Percentiles rank a stretch among this genome's conserved stretches.
Evolutionary conservation across 1,140 invertebrate species (phyloP).

Genomic region (Musca vetustissima): DNA sequence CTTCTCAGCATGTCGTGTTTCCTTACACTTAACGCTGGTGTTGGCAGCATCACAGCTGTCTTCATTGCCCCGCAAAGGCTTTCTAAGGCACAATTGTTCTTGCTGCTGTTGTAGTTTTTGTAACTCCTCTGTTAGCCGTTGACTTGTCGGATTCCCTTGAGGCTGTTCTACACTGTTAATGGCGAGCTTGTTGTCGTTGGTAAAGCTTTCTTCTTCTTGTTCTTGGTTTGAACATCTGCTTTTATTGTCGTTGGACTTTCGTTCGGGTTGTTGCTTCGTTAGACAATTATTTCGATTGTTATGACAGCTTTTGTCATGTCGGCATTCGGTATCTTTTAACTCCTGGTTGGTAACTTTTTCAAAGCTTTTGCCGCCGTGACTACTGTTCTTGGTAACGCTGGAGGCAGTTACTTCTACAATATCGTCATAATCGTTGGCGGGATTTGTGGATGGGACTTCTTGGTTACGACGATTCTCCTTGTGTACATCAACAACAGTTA

Average conservation of each 20-base stretch:
- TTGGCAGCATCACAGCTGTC: constrained; percentile 4
- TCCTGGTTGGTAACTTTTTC: neutral
- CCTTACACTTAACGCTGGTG: constrained; percentile 14
- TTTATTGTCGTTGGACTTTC: constrained; percentile 22
- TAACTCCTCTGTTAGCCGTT: constrained; percentile 25
- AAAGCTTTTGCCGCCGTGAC: neutral
- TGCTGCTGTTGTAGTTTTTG: constrained; percentile 29
- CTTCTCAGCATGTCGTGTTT: neutral
- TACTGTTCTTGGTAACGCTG: constrained; percentile 27
- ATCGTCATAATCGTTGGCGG: constrained; percentile 40
- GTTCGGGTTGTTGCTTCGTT: constrained; percentile 33
- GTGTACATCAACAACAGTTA: constrained; percentile 25
- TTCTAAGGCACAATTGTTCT: constrained; percentile 22
- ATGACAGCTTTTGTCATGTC: constrained; percentile 45
- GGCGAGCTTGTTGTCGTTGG: too few relatives aligned
- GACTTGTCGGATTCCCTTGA: constrained; percentile 1
- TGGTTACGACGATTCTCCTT: constrained; percentile 3
- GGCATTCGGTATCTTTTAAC: constrained; percentile 42
- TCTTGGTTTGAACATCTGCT: constrained; percentile 33
- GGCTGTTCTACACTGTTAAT: neutral
- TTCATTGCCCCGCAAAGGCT: constrained; percentile 10
- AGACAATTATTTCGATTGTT: constrained; percentile 24
- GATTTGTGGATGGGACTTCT: neutral
- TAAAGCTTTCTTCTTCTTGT: neutral
- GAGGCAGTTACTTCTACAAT: constrained; percentile 22